A percentile compares a stretch with the other conserved stretches of the same genome.
phyloP scores from a whole-genome alignment of 1,140 invertebrate species.

The Drosophila parabipectinata region DNA sequence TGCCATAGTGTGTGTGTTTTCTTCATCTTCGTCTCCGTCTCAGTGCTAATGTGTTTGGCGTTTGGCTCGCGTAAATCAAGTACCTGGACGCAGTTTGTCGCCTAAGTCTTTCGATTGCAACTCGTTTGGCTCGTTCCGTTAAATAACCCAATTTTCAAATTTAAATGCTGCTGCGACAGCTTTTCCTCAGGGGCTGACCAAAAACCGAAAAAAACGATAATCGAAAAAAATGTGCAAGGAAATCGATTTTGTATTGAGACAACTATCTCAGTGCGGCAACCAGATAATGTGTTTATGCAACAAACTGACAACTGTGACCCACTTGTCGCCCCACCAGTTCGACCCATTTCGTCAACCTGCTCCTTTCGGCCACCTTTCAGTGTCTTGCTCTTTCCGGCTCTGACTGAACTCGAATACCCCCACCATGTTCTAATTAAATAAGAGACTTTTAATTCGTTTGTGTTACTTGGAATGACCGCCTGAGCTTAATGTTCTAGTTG shows the following conservation, averaged over 20 bases:
- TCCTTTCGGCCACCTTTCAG: constrained; percentile 8
- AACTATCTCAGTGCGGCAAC: constrained; percentile 35
- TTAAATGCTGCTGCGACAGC: constrained; percentile 54
- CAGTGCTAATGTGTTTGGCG: constrained; percentile 39
- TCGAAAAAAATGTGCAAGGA: constrained; percentile 39
- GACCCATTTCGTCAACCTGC: constrained; percentile 44
- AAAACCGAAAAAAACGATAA: constrained; percentile 33
- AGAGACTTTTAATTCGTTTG: constrained; percentile 48
- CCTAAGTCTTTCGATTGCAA: constrained; percentile 61
- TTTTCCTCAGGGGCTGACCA: constrained; percentile 44
- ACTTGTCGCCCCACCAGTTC: not conserved
- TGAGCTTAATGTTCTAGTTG: constrained; percentile 50
- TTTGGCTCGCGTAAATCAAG: constrained; percentile 39
- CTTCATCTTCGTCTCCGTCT: not conserved
- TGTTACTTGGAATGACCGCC: constrained; percentile 69
- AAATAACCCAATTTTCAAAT: constrained; percentile 80
- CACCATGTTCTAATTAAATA: constrained; percentile 75
- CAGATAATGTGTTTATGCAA: constrained; percentile 37
- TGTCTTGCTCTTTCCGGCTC: constrained; percentile 10
- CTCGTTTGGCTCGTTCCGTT: constrained; percentile 66
- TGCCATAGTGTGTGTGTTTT: not conserved
- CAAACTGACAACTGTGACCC: constrained; percentile 32
- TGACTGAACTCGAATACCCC: constrained; percentile 35
- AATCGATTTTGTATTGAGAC: constrained; percentile 33
- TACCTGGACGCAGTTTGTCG: constrained; percentile 58